phyloP scores from a whole-genome alignment of 2,797 vertebrate species.

The Momotus momota region DNA sequence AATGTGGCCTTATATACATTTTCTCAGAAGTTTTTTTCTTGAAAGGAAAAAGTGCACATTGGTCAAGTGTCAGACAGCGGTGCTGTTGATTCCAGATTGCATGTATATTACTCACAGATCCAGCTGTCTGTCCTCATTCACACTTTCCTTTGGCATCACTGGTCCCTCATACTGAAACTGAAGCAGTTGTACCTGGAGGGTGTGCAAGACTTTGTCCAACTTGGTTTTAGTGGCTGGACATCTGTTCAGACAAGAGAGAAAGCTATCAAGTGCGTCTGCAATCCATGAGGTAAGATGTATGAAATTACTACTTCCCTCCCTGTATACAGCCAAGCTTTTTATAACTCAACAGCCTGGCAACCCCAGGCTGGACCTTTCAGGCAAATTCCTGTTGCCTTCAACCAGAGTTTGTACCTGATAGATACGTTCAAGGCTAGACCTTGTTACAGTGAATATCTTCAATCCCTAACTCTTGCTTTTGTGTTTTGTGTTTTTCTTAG shows the following conservation, averaged over 20 bases:
- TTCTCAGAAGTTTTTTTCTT: neutral
- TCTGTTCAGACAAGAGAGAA: neutral
- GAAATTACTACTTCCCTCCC: neutral
- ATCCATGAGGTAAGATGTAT: slow-evolving; percentile 36
- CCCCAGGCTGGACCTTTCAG: neutral
- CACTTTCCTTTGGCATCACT: neutral
- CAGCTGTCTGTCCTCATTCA: neutral
- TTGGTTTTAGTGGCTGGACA: neutral
- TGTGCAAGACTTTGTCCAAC: neutral
- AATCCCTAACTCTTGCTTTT: neutral
- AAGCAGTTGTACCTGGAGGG: neutral
- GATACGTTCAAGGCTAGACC: neutral
- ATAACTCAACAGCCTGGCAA: neutral
- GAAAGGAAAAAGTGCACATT: neutral
- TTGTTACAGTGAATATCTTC: neutral
- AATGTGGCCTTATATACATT: neutral
- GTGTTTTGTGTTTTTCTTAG: neutral
- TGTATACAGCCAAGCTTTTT: neutral
- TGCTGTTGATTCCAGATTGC: slow-evolving; percentile 20
- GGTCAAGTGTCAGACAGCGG: neutral
- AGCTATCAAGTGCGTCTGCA: neutral
- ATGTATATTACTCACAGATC: neutral
- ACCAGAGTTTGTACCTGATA: neutral
- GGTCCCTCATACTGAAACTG: neutral
- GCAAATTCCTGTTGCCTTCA: slow-evolving; percentile 10